These are phyloP conservation scores for Scaptomyza reducta DNA, from an alignment of 2,888 invertebrate species.

Conservation along the genomic window DNA sequence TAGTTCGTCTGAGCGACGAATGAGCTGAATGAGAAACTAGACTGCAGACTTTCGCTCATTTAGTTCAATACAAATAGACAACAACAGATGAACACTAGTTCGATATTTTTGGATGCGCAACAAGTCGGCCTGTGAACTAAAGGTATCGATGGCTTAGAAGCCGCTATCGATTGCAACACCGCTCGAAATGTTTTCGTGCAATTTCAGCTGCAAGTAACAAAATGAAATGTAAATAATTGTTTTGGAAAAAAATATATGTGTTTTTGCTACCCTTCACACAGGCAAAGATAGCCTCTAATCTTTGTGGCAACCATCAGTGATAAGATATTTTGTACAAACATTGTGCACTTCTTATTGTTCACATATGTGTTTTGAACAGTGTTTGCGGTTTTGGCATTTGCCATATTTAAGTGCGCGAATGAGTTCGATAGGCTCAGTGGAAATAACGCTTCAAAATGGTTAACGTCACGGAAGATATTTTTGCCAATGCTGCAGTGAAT, in stretches of 20 bases:
- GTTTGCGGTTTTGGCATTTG: conserved; percentile 48
- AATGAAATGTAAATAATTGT: not conserved
- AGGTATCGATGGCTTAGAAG: conserved; percentile 2
- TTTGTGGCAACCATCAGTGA: conserved; percentile 16
- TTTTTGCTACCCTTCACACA: not conserved
- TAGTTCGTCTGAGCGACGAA: conserved; percentile 20
- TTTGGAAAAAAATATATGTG: not conserved
- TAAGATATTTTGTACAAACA: conserved; percentile 16
- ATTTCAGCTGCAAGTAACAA: not conserved
- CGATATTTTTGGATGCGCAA: conserved; percentile 14
- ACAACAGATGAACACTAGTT: not conserved
- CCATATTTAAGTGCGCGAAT: conserved; percentile 33
- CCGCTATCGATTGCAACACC: conserved; percentile 11
- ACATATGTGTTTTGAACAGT: conserved; percentile 9
- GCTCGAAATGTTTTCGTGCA: not conserved
- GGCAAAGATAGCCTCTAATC: no score
- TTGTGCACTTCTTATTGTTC: not conserved
- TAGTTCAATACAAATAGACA: conserved; percentile 9
- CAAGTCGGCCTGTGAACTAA: conserved; percentile 8
- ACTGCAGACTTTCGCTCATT: conserved; percentile 1
- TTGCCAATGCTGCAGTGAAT: conserved; percentile 76
- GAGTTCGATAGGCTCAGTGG: conserved; percentile 6
- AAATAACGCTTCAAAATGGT: conserved; percentile 62
- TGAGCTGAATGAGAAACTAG: conserved; percentile 23
- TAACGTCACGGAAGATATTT: conserved; percentile 78